Evolutionary conservation across 2,888 invertebrate genomes (phyloP), one percentile per base, ranked within the genome.

Genomic region (Nymphalis polychloros): DNA sequence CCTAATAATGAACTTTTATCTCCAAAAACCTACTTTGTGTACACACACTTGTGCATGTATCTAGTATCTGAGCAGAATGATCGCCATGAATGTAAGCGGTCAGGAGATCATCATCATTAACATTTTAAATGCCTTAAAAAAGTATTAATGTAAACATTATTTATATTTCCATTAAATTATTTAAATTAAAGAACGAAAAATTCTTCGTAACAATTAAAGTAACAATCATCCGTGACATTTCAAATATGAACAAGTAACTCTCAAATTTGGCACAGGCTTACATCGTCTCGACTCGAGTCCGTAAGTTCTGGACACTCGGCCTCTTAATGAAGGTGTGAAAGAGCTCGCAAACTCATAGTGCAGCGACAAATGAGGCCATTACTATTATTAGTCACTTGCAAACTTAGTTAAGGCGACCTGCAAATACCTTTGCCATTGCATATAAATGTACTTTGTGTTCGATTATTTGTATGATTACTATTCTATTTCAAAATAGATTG

Each of bases 251-350:
- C 77, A 78, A 79, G 81, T 82, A 81, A 80, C 77, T 77, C 77
- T 76, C 73, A 77, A 79, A 82, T 81, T 83, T 81, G 81, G 84
- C 83, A 82, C 77, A 75, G 75, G 77, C 75, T 78, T 61, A 72
- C 76, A 74, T 70, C 73, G 76, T 78, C 81, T 81, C 78, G 69
- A 69, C 63, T 70, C 77, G 73, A 75, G 76, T 75, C 73, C 70
- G 72, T 75, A 75, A 78, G 73, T 77, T 77, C 75, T 75, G 75
- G 77, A 77, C 78, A 76, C 79, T 79, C 76, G 64, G 75, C 73
- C 77, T 71, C 76, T 81, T 84, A 84, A 84, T 85, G 84, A 84
- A 81, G 77, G 78, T 75, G 78, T 74, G 75, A 73, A 76, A 74
- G 75, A 72, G 75, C 70, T 74, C 71, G 74, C 73, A 75, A 74